Conservation (phyloP, 2,888 invertebrate species). For the Dynastes tityus region DNA sequence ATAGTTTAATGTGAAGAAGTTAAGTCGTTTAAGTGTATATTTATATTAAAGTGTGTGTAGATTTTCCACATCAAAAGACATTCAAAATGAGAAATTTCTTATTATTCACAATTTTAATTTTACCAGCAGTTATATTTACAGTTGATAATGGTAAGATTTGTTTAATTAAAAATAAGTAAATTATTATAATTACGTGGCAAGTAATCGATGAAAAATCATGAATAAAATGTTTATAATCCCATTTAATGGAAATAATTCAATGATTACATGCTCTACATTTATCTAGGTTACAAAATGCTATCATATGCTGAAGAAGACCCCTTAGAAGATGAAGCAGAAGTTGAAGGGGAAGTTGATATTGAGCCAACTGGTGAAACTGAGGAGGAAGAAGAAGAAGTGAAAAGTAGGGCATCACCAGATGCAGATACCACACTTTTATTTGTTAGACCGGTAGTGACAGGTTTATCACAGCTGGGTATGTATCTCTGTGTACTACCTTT, state of each 20-base stretch:
- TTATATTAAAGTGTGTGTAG: constrained; percentile 3
- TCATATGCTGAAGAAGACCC: constrained; percentile 80
- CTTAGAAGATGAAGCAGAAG: constrained; percentile 80
- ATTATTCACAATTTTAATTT: constrained; percentile 77
- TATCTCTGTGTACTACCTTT: constrained; percentile 2
- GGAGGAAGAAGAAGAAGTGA: constrained; percentile 78
- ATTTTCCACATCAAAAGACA: background rate
- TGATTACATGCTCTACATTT: background rate
- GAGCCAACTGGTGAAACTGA: constrained; percentile 76
- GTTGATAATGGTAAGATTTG: constrained; percentile 81
- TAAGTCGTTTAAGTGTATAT: constrained; percentile 11
- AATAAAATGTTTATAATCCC: background rate
- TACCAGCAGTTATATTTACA: constrained; percentile 82
- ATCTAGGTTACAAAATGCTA: constrained; percentile 71
- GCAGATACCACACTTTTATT: constrained; percentile 94
- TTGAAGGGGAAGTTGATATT: constrained; percentile 78
- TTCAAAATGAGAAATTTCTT: constrained; percentile 79
- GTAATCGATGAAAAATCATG: background rate
- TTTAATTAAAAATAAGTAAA: constrained; percentile 55
- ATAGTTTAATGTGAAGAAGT: constrained; percentile 39
- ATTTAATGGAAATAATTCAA: background rate
- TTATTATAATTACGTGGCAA: constrained; percentile 71
- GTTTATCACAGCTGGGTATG: constrained; percentile 79
- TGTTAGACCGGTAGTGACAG: constrained; percentile 81
- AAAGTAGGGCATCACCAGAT: constrained; percentile 87